Conservation (phyloP, 2,797 vertebrate genomes). For the Cuculus canorus region DNA sequence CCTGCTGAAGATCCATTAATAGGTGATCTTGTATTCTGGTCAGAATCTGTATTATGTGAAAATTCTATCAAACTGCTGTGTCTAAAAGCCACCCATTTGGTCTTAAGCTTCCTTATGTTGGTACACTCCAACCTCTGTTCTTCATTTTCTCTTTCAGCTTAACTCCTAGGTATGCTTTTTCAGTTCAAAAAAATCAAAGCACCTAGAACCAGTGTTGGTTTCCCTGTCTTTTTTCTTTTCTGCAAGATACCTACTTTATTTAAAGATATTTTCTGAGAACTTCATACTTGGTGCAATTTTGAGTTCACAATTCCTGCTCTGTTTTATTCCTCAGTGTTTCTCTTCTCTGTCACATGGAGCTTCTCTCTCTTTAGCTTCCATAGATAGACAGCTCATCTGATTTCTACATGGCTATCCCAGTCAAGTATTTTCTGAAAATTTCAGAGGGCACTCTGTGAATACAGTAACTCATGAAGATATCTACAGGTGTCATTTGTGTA, state of each 20-base stretch:
- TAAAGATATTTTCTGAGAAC: neutral
- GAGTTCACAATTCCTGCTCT: neutral
- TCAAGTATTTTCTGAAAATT: neutral
- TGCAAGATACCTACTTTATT: too few relatives aligned
- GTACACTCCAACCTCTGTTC: neutral
- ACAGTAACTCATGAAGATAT: rapidly evolving
- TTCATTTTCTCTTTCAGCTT: neutral
- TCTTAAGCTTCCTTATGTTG: neutral
- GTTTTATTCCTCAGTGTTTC: neutral
- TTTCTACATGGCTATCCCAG: neutral
- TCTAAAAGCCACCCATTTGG: neutral
- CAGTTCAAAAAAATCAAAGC: neutral
- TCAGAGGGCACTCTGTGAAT: neutral
- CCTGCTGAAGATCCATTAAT: neutral
- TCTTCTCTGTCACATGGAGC: neutral
- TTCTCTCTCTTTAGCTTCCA: neutral
- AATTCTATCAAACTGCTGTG: neutral
- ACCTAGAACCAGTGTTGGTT: neutral
- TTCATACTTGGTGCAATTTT: neutral
- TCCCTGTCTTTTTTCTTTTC: neutral
- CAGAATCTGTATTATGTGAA: rapidly evolving
- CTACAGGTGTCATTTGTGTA: neutral
- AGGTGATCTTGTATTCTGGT: neutral
- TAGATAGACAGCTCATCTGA: neutral
- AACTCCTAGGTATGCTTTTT: neutral